Evolutionary conservation across 2,797 vertebrate genomes (phyloP).

Genomic region (Neosilurus mollespiculum): DNA sequence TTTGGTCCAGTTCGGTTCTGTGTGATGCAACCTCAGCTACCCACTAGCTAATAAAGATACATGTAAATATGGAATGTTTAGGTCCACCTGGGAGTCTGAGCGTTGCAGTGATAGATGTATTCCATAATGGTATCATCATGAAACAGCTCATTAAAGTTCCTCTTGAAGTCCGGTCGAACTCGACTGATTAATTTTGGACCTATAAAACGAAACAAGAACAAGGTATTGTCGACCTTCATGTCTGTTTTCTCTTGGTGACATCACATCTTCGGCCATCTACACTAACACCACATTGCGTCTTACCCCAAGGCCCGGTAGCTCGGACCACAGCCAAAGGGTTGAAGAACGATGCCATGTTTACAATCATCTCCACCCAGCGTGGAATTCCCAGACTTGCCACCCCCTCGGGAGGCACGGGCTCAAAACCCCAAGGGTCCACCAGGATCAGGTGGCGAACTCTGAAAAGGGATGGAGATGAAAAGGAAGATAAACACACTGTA

Average conservation of each 20-base stretch:
- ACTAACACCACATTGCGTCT: constrained; percentile 39
- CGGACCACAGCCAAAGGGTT: constrained; percentile 85
- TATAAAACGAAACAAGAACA: not conserved
- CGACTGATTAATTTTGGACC: constrained; percentile 39
- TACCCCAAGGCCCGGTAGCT: constrained; percentile 84
- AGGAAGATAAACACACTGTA: not conserved
- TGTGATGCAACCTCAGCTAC: not conserved
- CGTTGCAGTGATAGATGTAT: constrained; percentile 94
- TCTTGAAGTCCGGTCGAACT: constrained; percentile 87
- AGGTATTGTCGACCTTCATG: not conserved
- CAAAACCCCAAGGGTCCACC: constrained; percentile 88
- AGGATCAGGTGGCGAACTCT: constrained; percentile 89
- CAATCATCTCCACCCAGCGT: constrained; percentile 73
- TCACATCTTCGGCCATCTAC: not conserved
- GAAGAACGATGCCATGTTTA: constrained; percentile 72
- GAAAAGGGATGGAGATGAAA: not conserved
- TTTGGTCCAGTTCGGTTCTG: too few relatives aligned
- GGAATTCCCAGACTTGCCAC: constrained; percentile 62
- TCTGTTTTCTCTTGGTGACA: not conserved
- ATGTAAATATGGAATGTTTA: not conserved
- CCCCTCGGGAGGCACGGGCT: constrained; percentile 56
- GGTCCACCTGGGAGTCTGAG: constrained; percentile 84
- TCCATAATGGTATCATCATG: constrained; percentile 89
- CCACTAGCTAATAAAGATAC: not conserved
- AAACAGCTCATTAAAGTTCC: constrained; percentile 87